Conservation (phyloP, 2,113 vertebrate genomes). For the Coturnix japonica region DNA sequence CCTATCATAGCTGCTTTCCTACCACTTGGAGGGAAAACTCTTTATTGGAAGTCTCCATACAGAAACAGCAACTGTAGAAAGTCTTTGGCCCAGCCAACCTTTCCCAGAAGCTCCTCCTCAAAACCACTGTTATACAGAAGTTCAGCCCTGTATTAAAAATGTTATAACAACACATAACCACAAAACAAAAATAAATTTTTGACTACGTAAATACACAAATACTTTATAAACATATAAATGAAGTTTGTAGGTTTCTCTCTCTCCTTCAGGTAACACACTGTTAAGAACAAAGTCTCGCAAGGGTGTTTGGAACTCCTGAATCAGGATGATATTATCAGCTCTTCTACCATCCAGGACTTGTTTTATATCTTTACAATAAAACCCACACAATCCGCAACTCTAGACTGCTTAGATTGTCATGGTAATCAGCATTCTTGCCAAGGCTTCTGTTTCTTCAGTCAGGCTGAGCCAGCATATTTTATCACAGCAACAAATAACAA, state of each 20-base stretch:
- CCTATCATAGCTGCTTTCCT: neutral
- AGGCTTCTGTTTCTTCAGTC: constrained; percentile 35
- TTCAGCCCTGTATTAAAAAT: neutral
- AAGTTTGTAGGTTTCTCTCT: neutral
- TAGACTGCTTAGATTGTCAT: constrained; percentile 44
- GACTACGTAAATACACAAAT: neutral
- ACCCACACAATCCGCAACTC: neutral
- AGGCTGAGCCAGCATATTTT: constrained; percentile 51
- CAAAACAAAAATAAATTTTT: neutral
- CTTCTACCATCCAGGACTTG: neutral
- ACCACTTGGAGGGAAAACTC: neutral
- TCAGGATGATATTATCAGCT: constrained; percentile 8
- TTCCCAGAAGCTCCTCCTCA: neutral
- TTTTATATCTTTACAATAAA: constrained; percentile 38
- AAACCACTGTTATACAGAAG: neutral
- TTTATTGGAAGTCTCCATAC: neutral
- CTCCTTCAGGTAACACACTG: neutral
- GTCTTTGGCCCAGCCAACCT: no score
- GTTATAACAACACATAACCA: rapidly evolving
- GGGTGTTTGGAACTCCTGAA: neutral
- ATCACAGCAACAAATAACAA: constrained; percentile 42
- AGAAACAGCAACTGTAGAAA: neutral
- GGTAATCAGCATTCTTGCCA: constrained; percentile 59
- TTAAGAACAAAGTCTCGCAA: neutral
- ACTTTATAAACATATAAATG: neutral